A percentile compares a stretch with the other conserved stretches of the same genome.
Evolutionary conservation across 1,140 invertebrate genomes (phyloP).

Genomic region (Muscidifurax raptorellus): DNA sequence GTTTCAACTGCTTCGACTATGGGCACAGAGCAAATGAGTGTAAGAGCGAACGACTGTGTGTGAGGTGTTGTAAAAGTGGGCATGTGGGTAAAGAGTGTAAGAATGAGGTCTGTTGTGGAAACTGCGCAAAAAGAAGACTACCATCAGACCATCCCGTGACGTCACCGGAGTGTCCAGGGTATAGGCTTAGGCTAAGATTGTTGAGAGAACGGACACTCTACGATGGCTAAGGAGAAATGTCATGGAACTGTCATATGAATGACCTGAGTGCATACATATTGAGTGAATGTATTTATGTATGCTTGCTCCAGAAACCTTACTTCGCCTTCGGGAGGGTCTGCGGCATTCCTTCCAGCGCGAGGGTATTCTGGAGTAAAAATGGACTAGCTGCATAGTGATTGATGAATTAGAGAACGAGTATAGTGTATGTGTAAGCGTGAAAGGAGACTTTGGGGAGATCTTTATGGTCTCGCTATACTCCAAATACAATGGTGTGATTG

Average conservation of each 20-base stretch:
- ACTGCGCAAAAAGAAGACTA: neutral
- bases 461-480: constrained; percentile 47
- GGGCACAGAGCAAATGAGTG: neutral
- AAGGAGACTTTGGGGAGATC: constrained; percentile 40
- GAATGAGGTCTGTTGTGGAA: neutral
- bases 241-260: neutral
- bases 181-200: neutral
- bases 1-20: neutral
- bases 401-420: constrained; percentile 49
- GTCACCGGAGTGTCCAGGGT: neutral
- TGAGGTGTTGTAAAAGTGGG: neutral
- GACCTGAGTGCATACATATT: neutral
- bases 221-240: neutral
- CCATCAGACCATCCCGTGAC: neutral
- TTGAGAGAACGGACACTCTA: neutral
- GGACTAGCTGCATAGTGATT: constrained; percentile 28
- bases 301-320: neutral
- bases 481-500: constrained; percentile 2
- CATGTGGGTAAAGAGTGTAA: neutral
- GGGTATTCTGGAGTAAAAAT: neutral
- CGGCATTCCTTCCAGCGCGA: neutral
- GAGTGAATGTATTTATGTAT: neutral
- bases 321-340: neutral
- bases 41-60: neutral
- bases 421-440: constrained; percentile 44